phyloP scores from a whole-genome alignment of 1,140 invertebrate genomes.

The Acromyrmex heyeri region DNA sequence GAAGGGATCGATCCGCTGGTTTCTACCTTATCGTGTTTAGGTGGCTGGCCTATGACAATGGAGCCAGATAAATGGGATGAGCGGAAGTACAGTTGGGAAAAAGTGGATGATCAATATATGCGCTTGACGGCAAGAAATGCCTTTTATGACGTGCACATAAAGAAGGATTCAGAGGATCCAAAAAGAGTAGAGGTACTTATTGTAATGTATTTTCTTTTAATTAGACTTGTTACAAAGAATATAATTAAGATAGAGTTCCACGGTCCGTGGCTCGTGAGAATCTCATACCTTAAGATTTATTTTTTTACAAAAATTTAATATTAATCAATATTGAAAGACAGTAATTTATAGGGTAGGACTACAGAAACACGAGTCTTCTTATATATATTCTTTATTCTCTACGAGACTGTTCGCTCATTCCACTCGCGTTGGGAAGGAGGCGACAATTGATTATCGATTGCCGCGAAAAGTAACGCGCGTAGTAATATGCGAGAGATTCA shows the following conservation, averaged over 20 bases:
- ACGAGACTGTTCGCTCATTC: too few relatives aligned
- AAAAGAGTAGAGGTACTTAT: not conserved
- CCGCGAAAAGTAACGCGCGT: too few relatives aligned
- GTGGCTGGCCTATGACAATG: conserved; percentile 78
- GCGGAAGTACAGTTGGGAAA: conserved; percentile 69
- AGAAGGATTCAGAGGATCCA: not conserved
- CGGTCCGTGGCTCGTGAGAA: too few relatives aligned
- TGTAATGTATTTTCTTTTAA: not conserved
- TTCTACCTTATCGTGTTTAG: conserved; percentile 68
- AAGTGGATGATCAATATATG: conserved; percentile 72
- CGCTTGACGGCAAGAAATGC: conserved; percentile 59
- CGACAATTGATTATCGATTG: too few relatives aligned
- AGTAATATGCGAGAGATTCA: too few relatives aligned
- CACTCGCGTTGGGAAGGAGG: too few relatives aligned
- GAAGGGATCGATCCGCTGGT: conserved; percentile 66
- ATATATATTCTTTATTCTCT: too few relatives aligned
- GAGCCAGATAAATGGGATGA: conserved; percentile 69
- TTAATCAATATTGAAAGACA: too few relatives aligned
- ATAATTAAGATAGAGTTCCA: not conserved
- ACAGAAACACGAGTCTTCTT: too few relatives aligned
- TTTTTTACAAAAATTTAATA: too few relatives aligned
- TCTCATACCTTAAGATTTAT: too few relatives aligned
- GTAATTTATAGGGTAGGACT: too few relatives aligned
- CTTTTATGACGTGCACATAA: conserved; percentile 48
- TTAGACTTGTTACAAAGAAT: not conserved